Percentiles rank a stretch among this genome's conserved stretches.
These are phyloP conservation scores for Gryon sp. DNA, from an alignment of 1,140 invertebrate species.

Conservation along the genomic window DNA sequence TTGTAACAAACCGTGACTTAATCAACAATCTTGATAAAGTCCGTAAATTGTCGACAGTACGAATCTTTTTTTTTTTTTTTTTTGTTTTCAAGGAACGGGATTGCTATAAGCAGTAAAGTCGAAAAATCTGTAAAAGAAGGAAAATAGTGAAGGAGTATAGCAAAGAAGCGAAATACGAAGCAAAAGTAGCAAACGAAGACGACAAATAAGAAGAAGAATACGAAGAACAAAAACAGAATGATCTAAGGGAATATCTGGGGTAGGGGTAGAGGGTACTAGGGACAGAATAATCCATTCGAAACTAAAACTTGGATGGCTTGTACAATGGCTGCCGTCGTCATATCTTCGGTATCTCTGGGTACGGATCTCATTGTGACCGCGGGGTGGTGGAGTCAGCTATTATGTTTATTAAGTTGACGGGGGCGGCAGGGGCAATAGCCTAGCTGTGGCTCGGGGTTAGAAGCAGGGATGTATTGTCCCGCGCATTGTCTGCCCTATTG, in stretches of 20 bases:
- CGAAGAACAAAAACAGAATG: slow-evolving; percentile 16
- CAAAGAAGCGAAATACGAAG: slow-evolving; percentile 7
- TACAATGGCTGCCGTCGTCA: slow-evolving; percentile 66
- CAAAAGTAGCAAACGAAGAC: slow-evolving; percentile 10
- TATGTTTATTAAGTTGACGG: slow-evolving; percentile 80
- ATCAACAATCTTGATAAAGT: too few relatives aligned
- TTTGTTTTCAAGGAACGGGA: neutral
- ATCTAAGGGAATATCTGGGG: neutral
- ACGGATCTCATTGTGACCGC: slow-evolving; percentile 76
- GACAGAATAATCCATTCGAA: slow-evolving; percentile 71
- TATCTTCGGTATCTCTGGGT: slow-evolving; percentile 74
- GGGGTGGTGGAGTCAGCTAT: slow-evolving; percentile 76
- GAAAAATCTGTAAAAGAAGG: too few relatives aligned
- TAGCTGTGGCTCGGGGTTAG: slow-evolving; percentile 66
- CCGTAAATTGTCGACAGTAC: too few relatives aligned
- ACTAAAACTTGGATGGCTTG: slow-evolving; percentile 71
- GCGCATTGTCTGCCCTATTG: slow-evolving; percentile 79
- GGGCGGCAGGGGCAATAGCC: slow-evolving; percentile 62
- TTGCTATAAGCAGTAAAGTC: neutral
- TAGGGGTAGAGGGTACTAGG: neutral
- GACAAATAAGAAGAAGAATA: slow-evolving; percentile 7
- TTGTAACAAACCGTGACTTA: too few relatives aligned
- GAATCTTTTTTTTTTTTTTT: too few relatives aligned
- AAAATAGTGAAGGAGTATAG: neutral
- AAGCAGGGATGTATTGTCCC: slow-evolving; percentile 78